Conservation (phyloP, 2,113 vertebrate genomes). For the Blennius ocellaris region DNA sequence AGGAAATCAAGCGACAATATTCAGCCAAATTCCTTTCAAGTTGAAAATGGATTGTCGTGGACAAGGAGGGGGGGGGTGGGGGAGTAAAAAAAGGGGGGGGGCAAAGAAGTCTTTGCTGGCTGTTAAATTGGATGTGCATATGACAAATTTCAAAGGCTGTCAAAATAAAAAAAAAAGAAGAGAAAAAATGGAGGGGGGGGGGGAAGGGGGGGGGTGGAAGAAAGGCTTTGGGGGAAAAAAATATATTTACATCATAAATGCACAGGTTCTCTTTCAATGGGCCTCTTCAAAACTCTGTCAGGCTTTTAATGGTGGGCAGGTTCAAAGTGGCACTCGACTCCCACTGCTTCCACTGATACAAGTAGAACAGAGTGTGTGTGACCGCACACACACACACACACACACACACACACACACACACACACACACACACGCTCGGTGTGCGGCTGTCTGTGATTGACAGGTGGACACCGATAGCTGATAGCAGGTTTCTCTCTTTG, state of each 20-base stretch:
- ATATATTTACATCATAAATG: conserved; percentile 98
- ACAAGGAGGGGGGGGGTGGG: conserved; percentile 15
- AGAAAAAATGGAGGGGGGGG: too few relatives aligned
- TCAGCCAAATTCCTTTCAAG: conserved; percentile 69
- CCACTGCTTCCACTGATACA: conserved; percentile 89
- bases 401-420: too few relatives aligned
- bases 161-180: conserved; percentile 81
- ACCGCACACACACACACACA: conserved; percentile 14
- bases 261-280: conserved; percentile 89
- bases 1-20: conserved; percentile 71
- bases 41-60: conserved; percentile 68
- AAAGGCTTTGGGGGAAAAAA: conserved; percentile 79
- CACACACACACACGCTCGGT: too few relatives aligned
- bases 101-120: conserved; percentile 82
- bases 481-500: too few relatives aligned
- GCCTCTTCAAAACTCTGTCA: conserved; percentile 92
- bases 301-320: conserved; percentile 92
- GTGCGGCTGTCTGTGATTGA: too few relatives aligned
- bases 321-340: conserved; percentile 94
- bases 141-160: conserved; percentile 97
- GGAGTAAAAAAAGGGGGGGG: conserved; percentile 55
- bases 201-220: conserved; percentile 45
- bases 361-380: conserved; percentile 81
- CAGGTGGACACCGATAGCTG: too few relatives aligned
- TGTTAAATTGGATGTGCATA: conserved; percentile 96